Conservation (phyloP, 2,797 vertebrate species). For the Chaetodon trifasciatus region DNA sequence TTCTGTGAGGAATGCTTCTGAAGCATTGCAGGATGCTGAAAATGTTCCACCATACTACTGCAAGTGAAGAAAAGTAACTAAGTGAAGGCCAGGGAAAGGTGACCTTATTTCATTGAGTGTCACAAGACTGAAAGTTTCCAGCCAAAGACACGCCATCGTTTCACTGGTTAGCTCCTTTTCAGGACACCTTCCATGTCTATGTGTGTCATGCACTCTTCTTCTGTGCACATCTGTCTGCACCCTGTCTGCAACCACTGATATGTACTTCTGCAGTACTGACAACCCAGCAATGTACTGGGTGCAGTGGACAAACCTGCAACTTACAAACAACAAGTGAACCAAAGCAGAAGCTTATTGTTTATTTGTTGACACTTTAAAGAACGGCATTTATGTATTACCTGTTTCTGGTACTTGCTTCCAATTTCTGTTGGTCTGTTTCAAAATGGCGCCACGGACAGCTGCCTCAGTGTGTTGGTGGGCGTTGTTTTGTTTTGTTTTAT, state of each 20-base stretch:
- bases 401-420: neutral
- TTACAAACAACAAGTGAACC: neutral
- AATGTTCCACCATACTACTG: neutral
- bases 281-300: neutral
- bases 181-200: neutral
- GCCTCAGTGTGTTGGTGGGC: no score
- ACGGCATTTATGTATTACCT: neutral
- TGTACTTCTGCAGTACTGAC: neutral
- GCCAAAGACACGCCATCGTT: neutral
- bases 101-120: neutral
- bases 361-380: neutral
- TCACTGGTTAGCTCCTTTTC: neutral
- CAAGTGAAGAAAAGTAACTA: neutral
- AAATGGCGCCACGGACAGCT: no score
- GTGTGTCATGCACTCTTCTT: neutral
- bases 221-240: neutral
- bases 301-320: neutral
- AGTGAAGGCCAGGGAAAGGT: neutral
- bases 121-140: neutral
- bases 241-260: neutral
- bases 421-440: no score
- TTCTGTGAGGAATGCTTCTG: neutral
- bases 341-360: conserved; percentile 1
- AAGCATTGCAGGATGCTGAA: conserved; percentile 10
- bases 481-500: no score